These are phyloP conservation scores for Monomorium pharaonis DNA, from an alignment of 1,140 invertebrate species.

Conservation along the genomic window DNA sequence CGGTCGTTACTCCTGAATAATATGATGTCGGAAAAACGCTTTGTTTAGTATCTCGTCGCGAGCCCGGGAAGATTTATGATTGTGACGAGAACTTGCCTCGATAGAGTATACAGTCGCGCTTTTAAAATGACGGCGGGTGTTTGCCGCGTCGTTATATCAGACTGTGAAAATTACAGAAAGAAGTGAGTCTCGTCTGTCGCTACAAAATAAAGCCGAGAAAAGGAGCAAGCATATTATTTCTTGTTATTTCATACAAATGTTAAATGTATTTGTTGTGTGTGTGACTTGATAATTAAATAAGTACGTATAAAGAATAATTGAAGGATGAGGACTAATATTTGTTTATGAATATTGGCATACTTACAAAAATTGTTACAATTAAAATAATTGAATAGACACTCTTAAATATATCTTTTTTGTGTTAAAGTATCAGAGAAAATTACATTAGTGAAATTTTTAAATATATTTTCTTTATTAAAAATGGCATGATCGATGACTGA, in stretches of 20 bases:
- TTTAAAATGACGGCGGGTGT: slow-evolving; percentile 47
- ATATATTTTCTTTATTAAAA: background rate
- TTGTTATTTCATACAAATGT: background rate
- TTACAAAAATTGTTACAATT: background rate
- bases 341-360: background rate
- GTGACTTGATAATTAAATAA: background rate
- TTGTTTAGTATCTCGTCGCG: slow-evolving; percentile 59
- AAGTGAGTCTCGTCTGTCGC: slow-evolving; percentile 23
- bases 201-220: background rate
- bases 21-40: slow-evolving; percentile 41
- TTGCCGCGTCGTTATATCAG: slow-evolving; percentile 61
- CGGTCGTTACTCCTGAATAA: slow-evolving; percentile 56
- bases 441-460: background rate
- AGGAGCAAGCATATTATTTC: background rate
- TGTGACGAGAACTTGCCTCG: slow-evolving; percentile 57
- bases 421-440: background rate
- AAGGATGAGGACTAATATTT: background rate
- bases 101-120: slow-evolving; percentile 54
- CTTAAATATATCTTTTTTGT: background rate
- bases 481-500: background rate
- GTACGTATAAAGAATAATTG: no score
- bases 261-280: background rate
- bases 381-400: background rate
- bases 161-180: slow-evolving; percentile 54
- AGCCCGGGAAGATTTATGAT: slow-evolving; percentile 62